These are phyloP conservation scores for Anthopleura sola DNA, from an alignment of 64 coral and sea anemone genomes.

Conservation along the genomic window DNA sequence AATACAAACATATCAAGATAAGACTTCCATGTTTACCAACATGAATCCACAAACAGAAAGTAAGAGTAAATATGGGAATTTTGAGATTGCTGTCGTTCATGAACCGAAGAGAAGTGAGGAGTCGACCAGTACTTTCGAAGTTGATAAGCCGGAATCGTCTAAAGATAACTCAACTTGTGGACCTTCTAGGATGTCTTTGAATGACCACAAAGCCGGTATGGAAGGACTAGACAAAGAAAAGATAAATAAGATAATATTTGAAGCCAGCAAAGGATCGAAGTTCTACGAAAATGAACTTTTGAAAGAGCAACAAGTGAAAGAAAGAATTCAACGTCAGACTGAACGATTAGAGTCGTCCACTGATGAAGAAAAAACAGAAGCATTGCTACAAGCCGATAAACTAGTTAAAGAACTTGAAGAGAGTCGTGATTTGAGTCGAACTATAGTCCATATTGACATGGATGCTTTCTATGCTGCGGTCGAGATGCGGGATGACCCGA, in stretches of 20 bases:
- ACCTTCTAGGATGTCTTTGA: constrained; percentile 82
- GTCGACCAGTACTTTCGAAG: background rate
- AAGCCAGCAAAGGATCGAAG: constrained; percentile 92
- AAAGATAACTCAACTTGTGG: background rate
- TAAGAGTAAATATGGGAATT: background rate
- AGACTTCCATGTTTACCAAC: background rate
- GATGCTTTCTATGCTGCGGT: constrained; percentile 98
- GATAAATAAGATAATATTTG: constrained; percentile 98
- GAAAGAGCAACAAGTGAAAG: constrained; percentile 91
- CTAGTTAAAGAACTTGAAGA: constrained; percentile 87
- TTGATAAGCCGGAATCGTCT: background rate
- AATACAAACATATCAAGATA: background rate
- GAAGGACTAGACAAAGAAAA: constrained; percentile 86
- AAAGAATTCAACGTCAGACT: constrained; percentile 61
- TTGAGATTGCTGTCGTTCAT: background rate
- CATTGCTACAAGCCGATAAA: constrained; percentile 47
- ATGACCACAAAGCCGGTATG: constrained; percentile 98
- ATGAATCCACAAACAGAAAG: background rate
- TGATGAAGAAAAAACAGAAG: constrained; percentile 60
- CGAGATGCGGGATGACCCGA: constrained; percentile 91
- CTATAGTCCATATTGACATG: constrained; percentile 96
- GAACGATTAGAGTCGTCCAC: constrained; percentile 37
- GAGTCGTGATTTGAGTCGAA: constrained; percentile 79
- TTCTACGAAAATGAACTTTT: constrained; percentile 91
- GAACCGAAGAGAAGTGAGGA: background rate